These are phyloP conservation scores for Epizoanthus illoricatus DNA, from an alignment of 92 coral and sea anemone genomes.

Conservation along the genomic window DNA sequence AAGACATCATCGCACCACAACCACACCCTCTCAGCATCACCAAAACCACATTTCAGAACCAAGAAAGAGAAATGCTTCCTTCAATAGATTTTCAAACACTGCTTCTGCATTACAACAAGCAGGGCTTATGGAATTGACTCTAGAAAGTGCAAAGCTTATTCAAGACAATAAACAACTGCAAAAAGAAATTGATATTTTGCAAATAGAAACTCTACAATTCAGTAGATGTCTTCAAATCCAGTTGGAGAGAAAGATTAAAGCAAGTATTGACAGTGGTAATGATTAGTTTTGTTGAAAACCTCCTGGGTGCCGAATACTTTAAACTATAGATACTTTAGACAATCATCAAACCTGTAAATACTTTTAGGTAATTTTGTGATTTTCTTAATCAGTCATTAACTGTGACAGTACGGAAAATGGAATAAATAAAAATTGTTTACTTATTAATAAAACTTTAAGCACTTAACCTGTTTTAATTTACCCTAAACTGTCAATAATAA, in stretches of 20 bases:
- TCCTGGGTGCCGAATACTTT: too few species aligned
- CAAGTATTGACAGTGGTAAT: not conserved
- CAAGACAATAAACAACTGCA: conserved; percentile 84
- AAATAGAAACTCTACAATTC: conserved; percentile 64
- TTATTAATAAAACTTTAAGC: too few species aligned
- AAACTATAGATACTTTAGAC: too few species aligned
- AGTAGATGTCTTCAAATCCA: conserved; percentile 64
- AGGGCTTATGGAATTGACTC: conserved; percentile 78
- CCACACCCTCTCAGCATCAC: not conserved
- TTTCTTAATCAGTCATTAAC: too few species aligned
- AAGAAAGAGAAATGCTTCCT: not conserved
- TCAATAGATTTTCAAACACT: conserved; percentile 70
- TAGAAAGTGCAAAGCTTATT: conserved; percentile 80
- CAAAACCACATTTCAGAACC: not conserved
- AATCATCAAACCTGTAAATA: too few species aligned
- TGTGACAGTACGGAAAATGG: too few species aligned
- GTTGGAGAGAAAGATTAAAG: conserved; percentile 66
- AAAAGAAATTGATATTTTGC: conserved; percentile 73
- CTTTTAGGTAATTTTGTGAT: too few species aligned
- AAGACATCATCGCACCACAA: not conserved
- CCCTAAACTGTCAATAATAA: too few species aligned
- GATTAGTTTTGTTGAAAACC: too few species aligned
- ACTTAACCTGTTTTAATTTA: too few species aligned
- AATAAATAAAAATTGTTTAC: too few species aligned
- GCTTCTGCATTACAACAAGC: conserved; percentile 79